Base-by-base conservation (phyloP, 2,797 vertebrate genomes). In the Okamejei kenojei region DNA sequence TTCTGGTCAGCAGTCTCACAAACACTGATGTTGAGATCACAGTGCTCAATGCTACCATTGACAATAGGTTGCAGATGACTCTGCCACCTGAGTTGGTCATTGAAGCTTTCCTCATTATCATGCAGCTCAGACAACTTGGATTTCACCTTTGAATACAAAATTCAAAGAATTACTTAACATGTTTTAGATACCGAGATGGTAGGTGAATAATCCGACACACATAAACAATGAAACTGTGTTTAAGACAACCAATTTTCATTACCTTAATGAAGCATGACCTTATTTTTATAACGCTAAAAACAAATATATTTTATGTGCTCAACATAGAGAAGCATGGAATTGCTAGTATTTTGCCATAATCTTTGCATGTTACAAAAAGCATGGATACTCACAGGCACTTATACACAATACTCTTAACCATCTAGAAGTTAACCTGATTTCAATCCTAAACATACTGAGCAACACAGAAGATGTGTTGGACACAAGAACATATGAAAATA, bases 51-150 rank as follows among this genome's bases (percentile, higher is more conserved):
- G 82, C 97, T 96, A 80, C 99, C 99, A 93, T 99, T 99, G 93
- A 99, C 97, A 94, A 99, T 96, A 91, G 96, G 96, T 61, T 97
- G 97, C n/a, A 97, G 95, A 74, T 97, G 97, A 94, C 95, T 96
- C 94, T 97, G 97, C 98, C 98, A 99, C 94, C 95, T 97, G 65
- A 97, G 96, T 88, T 98, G 97, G 9, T 96, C 96, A 35, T 96
- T 96, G 71, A 96, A 96, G 45, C 97, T 96, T 93, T 97, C 96
- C 94, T 98, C 98, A 94, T 97, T 94, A 61, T 97, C 96, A 95
- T 97, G 98, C 65, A 99, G 96, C 93, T 98, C 97, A 71, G 96
- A 95, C 81, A 99, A 95, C 94, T 97, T 98, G 94, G 97, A 96
- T 93, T 99, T 97, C 94, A 98, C 97, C 98, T 99, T 94, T 93